Base-by-base conservation (phyloP, 2,113 vertebrate genomes). In the Dipodomys spectabilis region DNA sequence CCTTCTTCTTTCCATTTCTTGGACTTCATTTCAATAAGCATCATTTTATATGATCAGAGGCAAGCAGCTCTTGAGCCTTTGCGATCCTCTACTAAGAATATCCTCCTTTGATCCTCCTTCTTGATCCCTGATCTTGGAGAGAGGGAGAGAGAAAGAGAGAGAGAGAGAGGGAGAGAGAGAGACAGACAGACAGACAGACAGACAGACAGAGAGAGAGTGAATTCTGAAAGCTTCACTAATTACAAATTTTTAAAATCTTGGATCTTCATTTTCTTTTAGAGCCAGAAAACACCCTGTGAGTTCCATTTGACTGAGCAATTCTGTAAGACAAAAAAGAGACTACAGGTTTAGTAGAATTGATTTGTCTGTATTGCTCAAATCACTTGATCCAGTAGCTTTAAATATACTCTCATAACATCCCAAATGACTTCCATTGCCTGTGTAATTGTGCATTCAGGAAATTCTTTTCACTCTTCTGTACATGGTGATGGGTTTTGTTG, bases 361-460 rank as follows among this genome's bases (percentile, higher is more conserved):
- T 82, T 90, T n/a, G 49, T 80, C 27, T 68, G 11, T 35, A 72
- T 22, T 79, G 25, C 65, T 65, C 80, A 68, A 72, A 75, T 90
- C 49, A 64, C 44, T 79, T 82, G 45, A 67, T 15, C 18, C 23
- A 72, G 60, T 62, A 25, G 15, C 7, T 60, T 73, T 89, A 75
- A 90, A 44, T 90, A 44, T 23, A 49, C 15, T 30, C 27, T 60
- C 65, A 35, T 32, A 3, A 25, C 30, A 72, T 80, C 75, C 15
- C 30, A 22, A 7, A 74, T 82, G 62, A 84, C 22, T 93, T 74
- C 28, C 16, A 91, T 81, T 95, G 80, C 23, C 39, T 39, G 39
- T 39, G 39, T 39, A 39, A 39, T 39, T 39, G 39, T 39, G 39
- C 39, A 39, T 39, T 39, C 78, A 92, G 75, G 7, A 10, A 77